A percentile compares a stretch with the other conserved stretches of the same genome.
These are phyloP conservation scores for Monochamus alternatus DNA, from an alignment of 2,888 invertebrate genomes.

Conservation along the genomic window DNA sequence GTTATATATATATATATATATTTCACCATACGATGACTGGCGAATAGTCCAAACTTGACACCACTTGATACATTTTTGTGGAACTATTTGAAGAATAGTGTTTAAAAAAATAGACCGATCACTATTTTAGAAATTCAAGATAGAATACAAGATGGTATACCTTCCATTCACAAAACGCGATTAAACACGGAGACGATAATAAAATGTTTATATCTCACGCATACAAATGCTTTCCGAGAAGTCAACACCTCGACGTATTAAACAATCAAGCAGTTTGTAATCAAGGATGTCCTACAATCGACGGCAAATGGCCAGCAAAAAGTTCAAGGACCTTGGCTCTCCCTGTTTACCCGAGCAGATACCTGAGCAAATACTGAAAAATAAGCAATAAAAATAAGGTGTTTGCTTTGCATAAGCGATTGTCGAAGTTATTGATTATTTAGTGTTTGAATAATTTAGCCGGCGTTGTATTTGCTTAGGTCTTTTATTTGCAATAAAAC, in stretches of 20 bases:
- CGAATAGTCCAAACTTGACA: too few relatives aligned
- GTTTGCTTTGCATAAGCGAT: constrained; percentile 63
- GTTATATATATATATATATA: too few relatives aligned
- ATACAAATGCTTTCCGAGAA: not conserved
- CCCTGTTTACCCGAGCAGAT: constrained; percentile 56
- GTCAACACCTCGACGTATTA: constrained; percentile 7
- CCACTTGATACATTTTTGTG: too few relatives aligned
- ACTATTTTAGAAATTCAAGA: too few relatives aligned
- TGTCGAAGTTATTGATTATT: constrained; percentile 61
- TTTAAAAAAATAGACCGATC: too few relatives aligned
- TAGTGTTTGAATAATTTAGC: constrained; percentile 37
- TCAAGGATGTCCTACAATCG: constrained; percentile 5
- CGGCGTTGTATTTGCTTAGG: constrained; percentile 26
- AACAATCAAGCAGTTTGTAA: constrained; percentile 16
- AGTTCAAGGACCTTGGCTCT: constrained; percentile 46
- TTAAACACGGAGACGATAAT: not conserved
- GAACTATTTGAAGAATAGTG: too few relatives aligned
- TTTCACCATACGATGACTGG: too few relatives aligned
- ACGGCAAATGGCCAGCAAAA: constrained; percentile 31
- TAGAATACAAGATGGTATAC: not conserved
- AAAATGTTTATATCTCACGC: not conserved
- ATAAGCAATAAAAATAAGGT: constrained; percentile 50
- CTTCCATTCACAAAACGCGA: not conserved
- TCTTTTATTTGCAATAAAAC: constrained; percentile 25
- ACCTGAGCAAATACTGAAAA: constrained; percentile 56